Base-by-base conservation (phyloP, 2,888 invertebrate genomes). In the Polylopha cassiicola region DNA sequence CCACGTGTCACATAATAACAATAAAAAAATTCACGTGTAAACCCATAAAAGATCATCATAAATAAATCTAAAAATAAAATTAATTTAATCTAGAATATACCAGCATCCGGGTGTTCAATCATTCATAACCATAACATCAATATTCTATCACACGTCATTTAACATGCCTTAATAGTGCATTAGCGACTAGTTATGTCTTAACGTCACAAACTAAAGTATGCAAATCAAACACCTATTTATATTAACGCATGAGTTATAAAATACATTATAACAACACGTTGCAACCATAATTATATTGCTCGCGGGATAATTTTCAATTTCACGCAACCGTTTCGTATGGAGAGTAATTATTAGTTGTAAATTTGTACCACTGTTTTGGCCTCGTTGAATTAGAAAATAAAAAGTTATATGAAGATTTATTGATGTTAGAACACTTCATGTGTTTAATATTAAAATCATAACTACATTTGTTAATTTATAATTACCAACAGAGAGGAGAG, bases 301-400 rank as follows among this genome's bases (percentile, higher is more conserved):
- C 20, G 29, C 24, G 8, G 36, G 39, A 24, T 41, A 41, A 41
- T 41, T 30, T 41, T 41, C 41, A 41, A 41, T 41, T 39, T 30
- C 34, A 41, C 34, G 41, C 41, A 41, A 36, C 34, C 13, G 41
- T 36, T 41, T 41, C 23, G 34, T 22, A 10, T 29, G 24, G 20
- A 16, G 20, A 16, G 10, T 41, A 23, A 41, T 41, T 41, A 36
- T 22, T 6, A 24, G 29, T 26, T 30, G n/a, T 16, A 14, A 36
- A 36, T 41, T 29, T n/a, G 9, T 24, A 20, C 7, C 30, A 30
- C 29, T 16, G 34, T 7, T 29, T 34, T 39, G 30, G 21, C 30
- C 20, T 21, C 13, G 20, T 30, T n/a, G n/a, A n/a, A n/a, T n/a
- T n/a, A n/a, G n/a, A n/a, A n/a, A n/a, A n/a, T n/a, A n/a, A n/a